A percentile compares a stretch with the other conserved stretches of the same genome.
Evolutionary conservation across 2,113 vertebrate species (phyloP).

Genomic region (Amazona vittata): DNA sequence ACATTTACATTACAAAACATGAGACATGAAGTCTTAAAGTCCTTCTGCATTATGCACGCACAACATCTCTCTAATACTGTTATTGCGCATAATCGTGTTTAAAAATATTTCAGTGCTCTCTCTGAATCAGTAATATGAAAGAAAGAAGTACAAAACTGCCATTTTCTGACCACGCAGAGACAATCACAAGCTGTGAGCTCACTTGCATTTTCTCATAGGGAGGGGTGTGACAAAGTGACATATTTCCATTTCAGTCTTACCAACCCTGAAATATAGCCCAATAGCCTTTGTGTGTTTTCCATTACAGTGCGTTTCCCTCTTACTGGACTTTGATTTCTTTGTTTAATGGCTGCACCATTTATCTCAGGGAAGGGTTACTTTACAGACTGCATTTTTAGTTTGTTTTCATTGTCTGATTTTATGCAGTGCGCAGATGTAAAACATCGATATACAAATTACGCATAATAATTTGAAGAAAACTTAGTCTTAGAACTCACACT

Average conservation of each 20-base stretch:
- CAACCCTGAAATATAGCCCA: neutral
- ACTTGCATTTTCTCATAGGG: accelerated
- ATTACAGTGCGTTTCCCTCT: neutral
- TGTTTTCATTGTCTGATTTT: neutral
- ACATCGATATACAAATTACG: neutral
- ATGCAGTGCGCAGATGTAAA: neutral
- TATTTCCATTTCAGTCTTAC: neutral
- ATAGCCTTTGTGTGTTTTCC: neutral
- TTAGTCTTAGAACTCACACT: neutral
- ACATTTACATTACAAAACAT: neutral
- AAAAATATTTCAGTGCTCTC: neutral
- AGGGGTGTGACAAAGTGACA: neutral
- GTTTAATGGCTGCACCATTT: neutral
- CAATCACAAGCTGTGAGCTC: neutral
- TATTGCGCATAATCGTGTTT: neutral
- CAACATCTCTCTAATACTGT: neutral
- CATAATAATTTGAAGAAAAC: neutral
- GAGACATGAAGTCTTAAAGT: neutral
- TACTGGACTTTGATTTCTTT: neutral
- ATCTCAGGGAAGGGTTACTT: neutral
- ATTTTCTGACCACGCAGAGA: neutral
- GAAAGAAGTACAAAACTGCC: neutral
- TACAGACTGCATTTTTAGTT: neutral
- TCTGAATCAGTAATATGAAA: neutral
- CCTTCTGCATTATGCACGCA: neutral